Evolutionary conservation across 2,888 invertebrate species (phyloP), one percentile per base, ranked within the genome.

Genomic region (Rhabditoides inermis): DNA sequence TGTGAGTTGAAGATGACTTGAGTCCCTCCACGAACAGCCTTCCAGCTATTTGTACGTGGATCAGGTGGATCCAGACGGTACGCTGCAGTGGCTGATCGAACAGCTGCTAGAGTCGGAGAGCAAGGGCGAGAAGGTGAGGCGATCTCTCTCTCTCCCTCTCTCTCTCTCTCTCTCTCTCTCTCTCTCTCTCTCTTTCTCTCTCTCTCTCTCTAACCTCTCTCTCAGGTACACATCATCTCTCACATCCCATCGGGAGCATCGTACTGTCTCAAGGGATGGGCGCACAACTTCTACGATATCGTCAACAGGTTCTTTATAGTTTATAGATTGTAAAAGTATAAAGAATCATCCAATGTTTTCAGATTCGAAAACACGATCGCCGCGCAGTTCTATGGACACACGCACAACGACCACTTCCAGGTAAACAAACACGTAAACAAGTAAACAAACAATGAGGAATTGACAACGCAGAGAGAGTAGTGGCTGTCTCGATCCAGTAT

Each of bases 341-440:
- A n/a, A n/a, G n/a, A n/a, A n/a, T n/a, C n/a, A n/a, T n/a, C n/a
- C n/a, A n/a, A n/a, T n/a, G 1, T 6, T 12, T 53, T 64, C 53
- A 85, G 88, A 77, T 89, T 85, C 77, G 82, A 85, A 25, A 81
- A 82, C 30, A 87, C 84, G 25, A 86, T 90, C 53, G 82, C 82
- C 0, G 88, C 84, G 0, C 86, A 88, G 76, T 89, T 88, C 77
- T 87, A 85, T 70, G 89, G 91, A 0, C 91, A 91, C 75, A 91
- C 90, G 2, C 91, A 92, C 80, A 88, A 82, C 73, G 91, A 92
- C 78, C 90, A 91, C 78, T 90, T 90, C 49, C 61, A 64, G 60
- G 66, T 63, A 44, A 20, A 12, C 18, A 4, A 42, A n/a, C n/a
- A n/a, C n/a, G n/a, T n/a, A n/a, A n/a, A n/a, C n/a, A n/a, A n/a